Conservation (phyloP, 2,888 invertebrate species). For the Bombylius major region DNA sequence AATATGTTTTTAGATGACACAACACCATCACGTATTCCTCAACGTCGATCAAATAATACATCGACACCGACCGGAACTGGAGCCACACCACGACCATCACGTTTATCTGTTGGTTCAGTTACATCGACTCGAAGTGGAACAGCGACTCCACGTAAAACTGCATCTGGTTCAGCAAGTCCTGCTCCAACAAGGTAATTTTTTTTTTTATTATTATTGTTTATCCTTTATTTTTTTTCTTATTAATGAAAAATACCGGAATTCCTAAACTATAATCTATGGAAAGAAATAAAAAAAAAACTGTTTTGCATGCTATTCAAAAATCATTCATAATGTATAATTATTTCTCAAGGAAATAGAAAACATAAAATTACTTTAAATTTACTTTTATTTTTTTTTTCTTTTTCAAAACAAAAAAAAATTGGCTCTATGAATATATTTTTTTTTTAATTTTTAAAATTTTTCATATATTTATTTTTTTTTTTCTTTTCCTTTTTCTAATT, state of each 20-base stretch:
- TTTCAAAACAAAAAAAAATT: background rate
- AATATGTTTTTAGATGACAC: no score
- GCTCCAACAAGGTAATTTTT: constrained; percentile 56
- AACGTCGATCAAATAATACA: constrained; percentile 49
- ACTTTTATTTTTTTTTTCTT: background rate
- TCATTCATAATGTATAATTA: no score
- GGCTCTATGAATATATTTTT: no score
- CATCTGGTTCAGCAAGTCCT: constrained; percentile 64
- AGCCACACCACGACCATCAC: constrained; percentile 41
- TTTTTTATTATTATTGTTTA: background rate
- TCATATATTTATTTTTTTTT: no score
- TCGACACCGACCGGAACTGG: constrained; percentile 44
- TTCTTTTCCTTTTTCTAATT: no score
- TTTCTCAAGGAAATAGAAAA: background rate
- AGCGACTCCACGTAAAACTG: constrained; percentile 49
- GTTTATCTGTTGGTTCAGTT: constrained; percentile 46
- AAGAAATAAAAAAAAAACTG: no score
- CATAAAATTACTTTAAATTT: background rate
- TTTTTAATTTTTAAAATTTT: no score
- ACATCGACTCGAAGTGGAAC: constrained; percentile 46
- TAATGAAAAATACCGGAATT: background rate
- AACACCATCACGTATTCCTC: constrained; percentile 70
- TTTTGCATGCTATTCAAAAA: no score
- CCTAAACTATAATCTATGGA: background rate
- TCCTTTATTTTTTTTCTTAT: no score